A percentile compares a stretch with the other conserved stretches of the same genome.
These are phyloP conservation scores for Scotopteryx bipunctaria DNA, from an alignment of 2,888 invertebrate species.

Conservation along the genomic window DNA sequence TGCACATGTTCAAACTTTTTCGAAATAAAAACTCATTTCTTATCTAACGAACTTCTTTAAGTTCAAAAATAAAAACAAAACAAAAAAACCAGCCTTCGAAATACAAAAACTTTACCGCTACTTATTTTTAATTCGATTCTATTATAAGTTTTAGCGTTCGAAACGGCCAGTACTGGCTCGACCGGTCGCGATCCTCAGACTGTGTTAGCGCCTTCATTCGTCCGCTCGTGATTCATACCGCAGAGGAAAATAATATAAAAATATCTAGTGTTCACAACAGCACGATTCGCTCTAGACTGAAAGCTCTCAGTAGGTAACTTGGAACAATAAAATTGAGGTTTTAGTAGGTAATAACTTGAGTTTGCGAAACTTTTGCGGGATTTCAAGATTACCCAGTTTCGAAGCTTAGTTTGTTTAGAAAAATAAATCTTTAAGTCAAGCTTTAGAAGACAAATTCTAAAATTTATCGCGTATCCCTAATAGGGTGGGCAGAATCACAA, in stretches of 20 bases:
- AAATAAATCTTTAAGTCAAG: too few species aligned
- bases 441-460: too few species aligned
- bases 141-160: constrained; percentile 23
- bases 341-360: not conserved
- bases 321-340: not conserved
- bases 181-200: constrained; percentile 61
- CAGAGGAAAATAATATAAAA: constrained; percentile 56
- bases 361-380: not conserved
- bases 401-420: not conserved
- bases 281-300: constrained; percentile 30
- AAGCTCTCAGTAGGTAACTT: not conserved
- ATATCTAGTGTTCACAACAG: constrained; percentile 39
- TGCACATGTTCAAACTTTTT: constrained; percentile 6
- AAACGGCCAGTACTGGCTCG: constrained; percentile 36
- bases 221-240: constrained; percentile 66
- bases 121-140: constrained; percentile 12
- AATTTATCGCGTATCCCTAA: too few species aligned
- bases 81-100: constrained; percentile 14
- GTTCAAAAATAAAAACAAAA: not conserved
- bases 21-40: too few species aligned
- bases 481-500: too few species aligned
- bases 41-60: not conserved
- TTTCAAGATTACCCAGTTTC: not conserved
- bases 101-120: constrained; percentile 14
- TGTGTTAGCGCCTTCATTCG: constrained; percentile 39